Evolutionary conservation across 1,140 invertebrate genomes (phyloP).

Genomic region (Leptinotarsa undecemlineata): DNA sequence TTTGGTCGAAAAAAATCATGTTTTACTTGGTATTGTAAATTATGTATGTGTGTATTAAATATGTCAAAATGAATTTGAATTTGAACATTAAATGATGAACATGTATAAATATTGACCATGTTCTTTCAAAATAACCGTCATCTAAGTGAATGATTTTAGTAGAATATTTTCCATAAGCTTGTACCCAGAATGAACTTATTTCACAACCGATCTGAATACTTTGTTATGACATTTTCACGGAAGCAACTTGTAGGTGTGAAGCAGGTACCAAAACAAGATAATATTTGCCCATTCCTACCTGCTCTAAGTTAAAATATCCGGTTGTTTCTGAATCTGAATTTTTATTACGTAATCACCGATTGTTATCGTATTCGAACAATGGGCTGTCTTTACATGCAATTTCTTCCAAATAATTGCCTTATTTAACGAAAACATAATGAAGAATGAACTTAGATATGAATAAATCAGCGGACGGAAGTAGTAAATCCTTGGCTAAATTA

Average conservation of each 20-base stretch:
- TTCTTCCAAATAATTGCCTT: background rate
- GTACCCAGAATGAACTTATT: too few relatives aligned
- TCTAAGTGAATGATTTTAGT: too few relatives aligned
- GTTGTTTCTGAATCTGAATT: background rate
- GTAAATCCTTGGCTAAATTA: background rate
- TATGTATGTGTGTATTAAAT: too few relatives aligned
- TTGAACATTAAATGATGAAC: too few relatives aligned
- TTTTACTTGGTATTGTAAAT: too few relatives aligned
- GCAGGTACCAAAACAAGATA: background rate
- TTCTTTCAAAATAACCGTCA: too few relatives aligned
- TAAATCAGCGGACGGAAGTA: background rate
- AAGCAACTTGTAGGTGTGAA: background rate
- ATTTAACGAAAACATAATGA: conserved; percentile 1
- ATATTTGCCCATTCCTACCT: background rate
- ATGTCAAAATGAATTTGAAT: too few relatives aligned
- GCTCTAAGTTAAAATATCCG: background rate
- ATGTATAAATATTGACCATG: too few relatives aligned
- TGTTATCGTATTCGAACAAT: conserved; percentile 3
- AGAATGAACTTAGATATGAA: background rate
- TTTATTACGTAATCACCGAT: background rate
- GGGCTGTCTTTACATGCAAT: background rate
- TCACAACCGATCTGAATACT: too few relatives aligned
- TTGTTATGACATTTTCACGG: background rate
- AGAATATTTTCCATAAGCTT: too few relatives aligned
- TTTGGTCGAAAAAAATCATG: too few relatives aligned